Evolutionary conservation across 2,888 invertebrate species (phyloP).

Genomic region (Nezara viridula): DNA sequence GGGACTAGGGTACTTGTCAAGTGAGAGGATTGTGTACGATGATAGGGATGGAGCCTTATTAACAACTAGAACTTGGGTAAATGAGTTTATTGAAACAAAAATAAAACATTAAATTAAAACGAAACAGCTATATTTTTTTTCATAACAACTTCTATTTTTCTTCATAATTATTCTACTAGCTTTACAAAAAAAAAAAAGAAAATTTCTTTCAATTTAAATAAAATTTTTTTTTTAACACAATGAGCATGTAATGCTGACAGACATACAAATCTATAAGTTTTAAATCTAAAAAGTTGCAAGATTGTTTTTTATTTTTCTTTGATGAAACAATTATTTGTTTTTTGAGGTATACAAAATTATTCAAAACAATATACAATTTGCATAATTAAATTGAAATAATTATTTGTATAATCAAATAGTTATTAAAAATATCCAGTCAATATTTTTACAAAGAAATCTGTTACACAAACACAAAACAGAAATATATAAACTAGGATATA

Average conservation of each 20-base stretch:
- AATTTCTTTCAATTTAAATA: too few species aligned
- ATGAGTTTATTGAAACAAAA: slow-evolving; percentile 67
- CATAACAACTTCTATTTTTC: background rate
- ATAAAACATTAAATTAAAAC: background rate
- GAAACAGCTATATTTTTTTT: background rate
- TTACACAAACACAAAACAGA: background rate
- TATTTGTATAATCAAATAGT: too few species aligned
- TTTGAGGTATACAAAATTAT: too few species aligned
- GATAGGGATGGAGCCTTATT: slow-evolving; percentile 76
- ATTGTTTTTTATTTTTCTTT: too few species aligned
- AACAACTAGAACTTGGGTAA: slow-evolving; percentile 83
- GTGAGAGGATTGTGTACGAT: slow-evolving; percentile 79
- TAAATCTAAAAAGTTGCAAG: too few species aligned
- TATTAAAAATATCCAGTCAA: background rate
- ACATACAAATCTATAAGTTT: too few species aligned
- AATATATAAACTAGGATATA: background rate
- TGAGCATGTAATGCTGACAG: too few species aligned
- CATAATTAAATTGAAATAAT: too few species aligned
- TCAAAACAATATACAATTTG: too few species aligned
- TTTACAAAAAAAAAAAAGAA: background rate
- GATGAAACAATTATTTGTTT: too few species aligned
- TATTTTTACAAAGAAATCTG: background rate
- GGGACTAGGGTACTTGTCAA: slow-evolving; percentile 81
- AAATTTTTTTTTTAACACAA: too few species aligned
- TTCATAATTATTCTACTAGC: background rate